Evolutionary conservation across 2,888 invertebrate genomes (phyloP).

Genomic region (Sycophila texana): DNA sequence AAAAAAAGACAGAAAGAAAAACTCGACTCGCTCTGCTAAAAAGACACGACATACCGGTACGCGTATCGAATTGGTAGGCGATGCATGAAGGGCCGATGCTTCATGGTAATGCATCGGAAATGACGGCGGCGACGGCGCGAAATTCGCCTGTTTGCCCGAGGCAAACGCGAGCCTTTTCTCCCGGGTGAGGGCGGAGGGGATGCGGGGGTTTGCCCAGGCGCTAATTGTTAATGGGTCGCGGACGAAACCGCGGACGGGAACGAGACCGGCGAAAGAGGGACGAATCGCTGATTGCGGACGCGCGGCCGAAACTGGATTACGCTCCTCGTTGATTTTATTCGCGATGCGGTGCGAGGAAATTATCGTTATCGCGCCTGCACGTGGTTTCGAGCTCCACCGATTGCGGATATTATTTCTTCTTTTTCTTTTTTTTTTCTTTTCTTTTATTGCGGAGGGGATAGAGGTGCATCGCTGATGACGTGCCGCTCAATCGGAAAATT

Average conservation of each 20-base stretch:
- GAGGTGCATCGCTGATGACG: no score
- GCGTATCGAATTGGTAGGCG: no score
- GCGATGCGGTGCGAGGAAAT: not conserved
- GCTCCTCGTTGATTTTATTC: not conserved
- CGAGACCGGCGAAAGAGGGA: constrained; percentile 7
- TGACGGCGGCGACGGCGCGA: not conserved
- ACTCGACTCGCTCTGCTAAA: no score
- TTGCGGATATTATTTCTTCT: not conserved
- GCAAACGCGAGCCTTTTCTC: not conserved
- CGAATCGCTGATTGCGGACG: constrained; percentile 12
- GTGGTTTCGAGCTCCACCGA: not conserved
- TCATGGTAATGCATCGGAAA: constrained; percentile 14
- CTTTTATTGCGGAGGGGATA: no score
- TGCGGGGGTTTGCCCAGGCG: not conserved
- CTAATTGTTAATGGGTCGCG: constrained; percentile 12
- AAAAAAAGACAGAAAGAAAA: no score
- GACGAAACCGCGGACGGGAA: not conserved
- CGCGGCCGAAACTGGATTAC: constrained; percentile 17
- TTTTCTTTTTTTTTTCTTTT: not conserved
- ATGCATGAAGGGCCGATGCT: no score
- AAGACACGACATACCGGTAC: no score
- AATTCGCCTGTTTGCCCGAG: constrained; percentile 2
- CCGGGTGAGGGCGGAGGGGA: no score
- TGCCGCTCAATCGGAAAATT: no score
- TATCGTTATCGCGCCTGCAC: not conserved